phyloP scores from a whole-genome alignment of 2,888 invertebrate species.

The Agonum fuliginosum region DNA sequence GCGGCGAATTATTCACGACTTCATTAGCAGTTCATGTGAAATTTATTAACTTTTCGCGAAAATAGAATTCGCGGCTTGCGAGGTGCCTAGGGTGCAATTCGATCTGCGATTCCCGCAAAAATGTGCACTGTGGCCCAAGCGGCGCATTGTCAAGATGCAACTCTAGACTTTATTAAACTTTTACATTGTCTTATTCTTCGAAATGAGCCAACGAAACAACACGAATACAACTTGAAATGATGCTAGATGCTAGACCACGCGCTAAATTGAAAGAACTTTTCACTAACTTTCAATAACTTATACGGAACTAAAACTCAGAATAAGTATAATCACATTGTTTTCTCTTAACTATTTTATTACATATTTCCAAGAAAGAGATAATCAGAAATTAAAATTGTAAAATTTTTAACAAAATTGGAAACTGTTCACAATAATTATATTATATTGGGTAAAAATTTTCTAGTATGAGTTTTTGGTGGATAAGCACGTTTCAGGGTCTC shows the following conservation, averaged over 20 bases:
- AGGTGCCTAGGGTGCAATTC: slow-evolving; percentile 22
- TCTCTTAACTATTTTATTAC: no score
- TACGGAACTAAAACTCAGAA: neutral
- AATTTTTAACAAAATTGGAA: no score
- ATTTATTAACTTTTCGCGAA: slow-evolving; percentile 65
- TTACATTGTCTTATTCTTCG: slow-evolving; percentile 34
- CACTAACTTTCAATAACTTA: neutral
- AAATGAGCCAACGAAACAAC: neutral
- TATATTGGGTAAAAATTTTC: no score
- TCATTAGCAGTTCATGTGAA: slow-evolving; percentile 65
- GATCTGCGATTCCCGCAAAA: slow-evolving; percentile 19
- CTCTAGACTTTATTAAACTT: slow-evolving; percentile 34
- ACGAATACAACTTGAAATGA: neutral
- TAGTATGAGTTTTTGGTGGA: no score
- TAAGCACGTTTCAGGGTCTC: no score
- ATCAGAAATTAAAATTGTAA: no score
- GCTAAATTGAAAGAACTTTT: neutral
- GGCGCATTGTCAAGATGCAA: slow-evolving; percentile 9
- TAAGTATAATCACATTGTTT: no score
- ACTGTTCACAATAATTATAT: no score
- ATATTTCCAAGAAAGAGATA: no score
- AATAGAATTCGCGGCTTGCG: slow-evolving; percentile 59
- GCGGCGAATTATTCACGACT: slow-evolving; percentile 63
- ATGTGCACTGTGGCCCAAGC: neutral
- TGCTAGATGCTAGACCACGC: neutral